Conservation (phyloP, 2,888 invertebrate species). For the Neoscelio sp. region DNA sequence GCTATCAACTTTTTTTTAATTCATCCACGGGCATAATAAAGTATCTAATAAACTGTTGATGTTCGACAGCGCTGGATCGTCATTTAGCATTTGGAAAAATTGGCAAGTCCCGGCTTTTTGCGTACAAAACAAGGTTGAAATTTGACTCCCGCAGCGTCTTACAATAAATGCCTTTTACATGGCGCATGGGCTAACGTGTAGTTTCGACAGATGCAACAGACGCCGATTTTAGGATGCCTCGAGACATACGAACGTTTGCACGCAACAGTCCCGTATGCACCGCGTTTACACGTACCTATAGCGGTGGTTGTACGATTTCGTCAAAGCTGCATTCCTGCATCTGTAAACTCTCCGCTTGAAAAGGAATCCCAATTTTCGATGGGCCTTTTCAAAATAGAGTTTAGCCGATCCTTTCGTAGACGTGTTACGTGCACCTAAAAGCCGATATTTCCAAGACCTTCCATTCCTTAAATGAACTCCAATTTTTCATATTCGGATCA, state of each 20-base stretch:
- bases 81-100: slow-evolving; percentile 42
- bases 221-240: slow-evolving; percentile 58
- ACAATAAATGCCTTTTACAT: slow-evolving; percentile 58
- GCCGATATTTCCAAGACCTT: not conserved
- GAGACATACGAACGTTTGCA: slow-evolving; percentile 63
- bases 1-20: too few relatives aligned
- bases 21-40: not conserved
- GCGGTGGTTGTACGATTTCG: slow-evolving; percentile 48
- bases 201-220: slow-evolving; percentile 64
- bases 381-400: slow-evolving; percentile 34
- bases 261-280: slow-evolving; percentile 58
- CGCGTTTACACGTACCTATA: slow-evolving; percentile 29
- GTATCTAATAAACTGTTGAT: slow-evolving; percentile 46
- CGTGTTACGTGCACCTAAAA: slow-evolving; percentile 2
- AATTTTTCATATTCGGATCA: slow-evolving; percentile 29
- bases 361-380: slow-evolving; percentile 51
- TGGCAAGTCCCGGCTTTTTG: slow-evolving; percentile 33
- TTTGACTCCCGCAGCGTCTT: slow-evolving; percentile 58
- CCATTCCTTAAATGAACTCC: not conserved
- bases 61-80: slow-evolving; percentile 15
- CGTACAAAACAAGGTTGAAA: slow-evolving; percentile 46
- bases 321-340: slow-evolving; percentile 62
- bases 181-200: slow-evolving; percentile 51
- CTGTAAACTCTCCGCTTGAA: slow-evolving; percentile 39
- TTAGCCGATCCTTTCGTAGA: not conserved